Evolutionary conservation across 1,140 invertebrate genomes (phyloP).

Genomic region (Drosophila biarmipes): DNA sequence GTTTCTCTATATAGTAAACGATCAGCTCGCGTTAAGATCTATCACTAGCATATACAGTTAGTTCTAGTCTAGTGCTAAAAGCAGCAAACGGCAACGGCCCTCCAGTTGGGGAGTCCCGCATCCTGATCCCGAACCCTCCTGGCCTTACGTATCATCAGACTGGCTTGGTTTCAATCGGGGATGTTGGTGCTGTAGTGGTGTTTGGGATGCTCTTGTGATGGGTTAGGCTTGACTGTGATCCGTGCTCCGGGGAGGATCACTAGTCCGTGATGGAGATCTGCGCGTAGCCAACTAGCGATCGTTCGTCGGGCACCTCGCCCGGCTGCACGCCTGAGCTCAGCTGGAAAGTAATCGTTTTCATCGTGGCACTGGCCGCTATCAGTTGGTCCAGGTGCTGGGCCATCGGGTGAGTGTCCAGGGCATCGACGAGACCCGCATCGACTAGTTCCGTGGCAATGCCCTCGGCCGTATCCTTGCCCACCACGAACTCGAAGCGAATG

Average conservation of each 20-base stretch:
- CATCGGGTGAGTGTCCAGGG: constrained; percentile 95
- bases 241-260: constrained; percentile 39
- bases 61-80: constrained; percentile 75
- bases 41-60: constrained; percentile 75
- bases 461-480: constrained; percentile 96
- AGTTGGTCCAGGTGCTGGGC: constrained; percentile 96
- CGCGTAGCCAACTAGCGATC: constrained; percentile 97
- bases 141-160: constrained; percentile 61
- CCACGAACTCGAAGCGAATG: constrained; percentile 97
- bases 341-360: constrained; percentile 94
- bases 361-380: constrained; percentile 88
- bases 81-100: constrained; percentile 54
- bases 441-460: constrained; percentile 97
- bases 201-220: constrained; percentile 32
- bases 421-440: constrained; percentile 96
- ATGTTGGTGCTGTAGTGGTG: constrained; percentile 23
- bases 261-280: constrained; percentile 97
- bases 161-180: constrained; percentile 28
- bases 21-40: constrained; percentile 69
- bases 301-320: constrained; percentile 96
- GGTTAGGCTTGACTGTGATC: constrained; percentile 26
- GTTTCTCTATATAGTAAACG: constrained; percentile 66
- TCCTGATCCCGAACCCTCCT: constrained; percentile 30
- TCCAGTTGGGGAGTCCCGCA: constrained; percentile 22
- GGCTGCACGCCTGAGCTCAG: constrained; percentile 89